phyloP scores from a whole-genome alignment of 2,113 vertebrate genomes.

The Pollimyrus isidori region DNA sequence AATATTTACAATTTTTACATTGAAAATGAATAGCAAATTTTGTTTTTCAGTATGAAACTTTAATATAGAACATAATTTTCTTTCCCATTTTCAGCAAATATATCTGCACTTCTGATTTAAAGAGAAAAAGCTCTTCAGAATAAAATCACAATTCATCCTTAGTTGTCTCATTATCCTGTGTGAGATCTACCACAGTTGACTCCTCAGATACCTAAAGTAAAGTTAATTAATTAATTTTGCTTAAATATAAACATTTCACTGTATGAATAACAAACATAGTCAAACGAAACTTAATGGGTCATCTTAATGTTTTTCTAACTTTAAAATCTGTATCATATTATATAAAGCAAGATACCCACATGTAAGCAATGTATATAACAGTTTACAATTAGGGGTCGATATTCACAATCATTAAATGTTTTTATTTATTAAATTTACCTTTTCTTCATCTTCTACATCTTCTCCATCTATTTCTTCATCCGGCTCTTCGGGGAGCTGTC shows the following conservation, averaged over 20 bases:
- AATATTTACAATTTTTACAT: neutral
- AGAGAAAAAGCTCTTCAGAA: neutral
- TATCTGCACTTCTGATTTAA: neutral
- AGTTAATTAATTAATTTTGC: neutral
- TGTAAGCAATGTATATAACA: neutral
- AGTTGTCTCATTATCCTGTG: constrained; percentile 28
- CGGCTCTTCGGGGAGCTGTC: constrained; percentile 56
- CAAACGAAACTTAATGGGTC: neutral
- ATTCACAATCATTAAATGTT: neutral
- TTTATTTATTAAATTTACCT: neutral
- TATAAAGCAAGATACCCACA: neutral
- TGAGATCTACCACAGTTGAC: constrained; percentile 21
- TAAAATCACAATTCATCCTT: constrained; percentile 55
- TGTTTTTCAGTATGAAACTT: neutral
- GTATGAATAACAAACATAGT: neutral
- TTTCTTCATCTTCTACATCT: constrained; percentile 29
- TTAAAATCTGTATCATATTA: neutral
- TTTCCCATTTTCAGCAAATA: neutral
- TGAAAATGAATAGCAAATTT: neutral
- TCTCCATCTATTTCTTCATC: constrained; percentile 26
- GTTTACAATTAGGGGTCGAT: neutral
- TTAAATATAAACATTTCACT: neutral
- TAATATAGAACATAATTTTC: neutral
- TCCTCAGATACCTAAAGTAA: constrained; percentile 32
- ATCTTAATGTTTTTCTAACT: neutral